Base-by-base conservation (phyloP, 1,140 invertebrate genomes). In the Apis laboriosa region DNA sequence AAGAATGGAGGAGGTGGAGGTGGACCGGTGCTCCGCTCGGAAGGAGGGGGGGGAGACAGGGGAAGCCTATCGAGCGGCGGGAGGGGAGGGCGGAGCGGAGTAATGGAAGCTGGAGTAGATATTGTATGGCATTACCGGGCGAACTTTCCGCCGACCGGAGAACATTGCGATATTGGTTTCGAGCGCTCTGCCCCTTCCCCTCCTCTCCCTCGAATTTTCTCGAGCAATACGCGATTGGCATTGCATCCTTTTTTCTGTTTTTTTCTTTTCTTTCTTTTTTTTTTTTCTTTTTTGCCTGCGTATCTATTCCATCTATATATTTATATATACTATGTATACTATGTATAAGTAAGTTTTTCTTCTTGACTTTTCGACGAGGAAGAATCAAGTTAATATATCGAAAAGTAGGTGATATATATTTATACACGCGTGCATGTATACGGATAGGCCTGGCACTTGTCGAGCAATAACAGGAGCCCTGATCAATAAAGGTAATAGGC, bases 121-220 rank as follows among this genome's bases (percentile, higher is more conserved):
- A 93, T 93, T 92, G 90, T 91, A 92, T 91, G 92, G 92, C 90
- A 93, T 93, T 93, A 93, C 92, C 84, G 90, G 90, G 88, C 90
- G 91, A 93, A 93, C 92, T 93, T 93, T 92, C 86, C 87, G 85
- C 89, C 34, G 34, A 5, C 4, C 34, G 85, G 88, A 85, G 87
- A 92, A 92, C 92, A 93, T 92, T 90, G 91, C 91, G 87, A 93
- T 93, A 93, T 93, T 93, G 92, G 93, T 93, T 93, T 93, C 91
- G 90, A 87, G 84, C 71, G 61, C 63, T 74, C 77, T 80, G 58
- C 86, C 64, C 68, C 43, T 71, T 51, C 80, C 15, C 9, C 49
- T 13, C 3, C 21, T 8, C 49, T 53, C 24, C 19, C 24, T 53
- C n/a, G 2, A 34, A 34, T 56, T n/a, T 12, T n/a, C 21, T 60